A percentile compares a stretch with the other conserved stretches of the same genome.
Evolutionary conservation across 2,113 vertebrate species (phyloP).

Genomic region (Machaerirhynchus nigripectus): DNA sequence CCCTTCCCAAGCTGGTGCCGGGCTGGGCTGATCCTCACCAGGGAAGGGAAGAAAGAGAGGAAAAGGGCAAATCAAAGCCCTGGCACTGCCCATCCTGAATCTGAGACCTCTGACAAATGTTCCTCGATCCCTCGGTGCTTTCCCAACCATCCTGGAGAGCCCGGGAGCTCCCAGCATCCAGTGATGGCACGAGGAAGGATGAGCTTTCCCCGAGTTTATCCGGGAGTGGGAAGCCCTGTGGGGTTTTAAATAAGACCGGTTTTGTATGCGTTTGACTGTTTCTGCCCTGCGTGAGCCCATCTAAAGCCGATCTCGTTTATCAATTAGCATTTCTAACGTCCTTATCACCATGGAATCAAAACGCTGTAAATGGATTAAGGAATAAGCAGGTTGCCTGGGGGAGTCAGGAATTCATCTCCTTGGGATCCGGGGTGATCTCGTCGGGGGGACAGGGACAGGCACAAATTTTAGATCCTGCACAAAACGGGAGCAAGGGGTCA

Average conservation of each 20-base stretch:
- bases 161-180: not conserved
- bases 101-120: not conserved
- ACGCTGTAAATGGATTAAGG: constrained; percentile 57
- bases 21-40: not conserved
- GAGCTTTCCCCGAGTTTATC: not conserved
- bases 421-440: not conserved
- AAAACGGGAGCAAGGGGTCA: not conserved
- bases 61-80: not conserved
- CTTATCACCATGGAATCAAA: constrained; percentile 68
- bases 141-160: not conserved
- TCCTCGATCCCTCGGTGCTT: accelerated
- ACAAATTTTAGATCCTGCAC: not conserved
- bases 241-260: not conserved
- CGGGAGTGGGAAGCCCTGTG: not conserved
- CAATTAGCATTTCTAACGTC: constrained; percentile 62
- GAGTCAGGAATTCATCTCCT: constrained; percentile 36
- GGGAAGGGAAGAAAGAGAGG: not conserved
- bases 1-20: not conserved
- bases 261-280: constrained; percentile 19
- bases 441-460: not conserved
- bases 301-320: constrained; percentile 45
- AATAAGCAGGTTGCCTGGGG: constrained; percentile 40
- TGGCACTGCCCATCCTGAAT: not conserved
- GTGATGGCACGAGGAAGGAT: accelerated
- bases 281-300: constrained; percentile 37